Conservation (phyloP, 2,797 vertebrate genomes). For the Pseudomugil tenellus region DNA sequence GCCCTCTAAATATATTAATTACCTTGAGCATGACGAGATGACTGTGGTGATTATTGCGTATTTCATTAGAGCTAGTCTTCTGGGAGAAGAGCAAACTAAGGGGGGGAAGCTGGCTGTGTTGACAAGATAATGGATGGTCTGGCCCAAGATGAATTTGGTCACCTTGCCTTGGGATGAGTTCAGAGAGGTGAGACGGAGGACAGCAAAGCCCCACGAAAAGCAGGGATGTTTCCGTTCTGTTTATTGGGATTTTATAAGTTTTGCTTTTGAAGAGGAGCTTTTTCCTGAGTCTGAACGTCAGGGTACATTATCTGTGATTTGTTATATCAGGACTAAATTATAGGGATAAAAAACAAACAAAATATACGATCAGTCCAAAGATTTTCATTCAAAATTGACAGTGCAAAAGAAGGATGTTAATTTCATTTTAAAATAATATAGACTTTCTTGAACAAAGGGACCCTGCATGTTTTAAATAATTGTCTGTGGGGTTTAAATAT, state of each 20-base stretch:
- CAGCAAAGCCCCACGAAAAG: constrained; percentile 53
- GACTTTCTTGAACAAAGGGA: neutral
- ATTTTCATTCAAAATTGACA: neutral
- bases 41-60: constrained; percentile 91
- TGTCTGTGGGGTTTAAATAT: neutral
- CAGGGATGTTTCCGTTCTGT: neutral
- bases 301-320: neutral
- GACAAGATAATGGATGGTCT: constrained; percentile 94
- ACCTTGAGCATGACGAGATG: constrained; percentile 98
- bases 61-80: constrained; percentile 94
- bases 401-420: neutral
- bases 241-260: constrained; percentile 1
- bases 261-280: neutral
- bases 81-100: constrained; percentile 88
- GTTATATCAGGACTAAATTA: too few species aligned
- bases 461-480: neutral
- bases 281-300: neutral
- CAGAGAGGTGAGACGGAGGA: constrained; percentile 76
- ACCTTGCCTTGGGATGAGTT: constrained; percentile 87
- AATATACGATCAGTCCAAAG: neutral
- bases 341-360: too few species aligned
- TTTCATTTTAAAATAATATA: neutral
- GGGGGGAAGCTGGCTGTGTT: constrained; percentile 83
- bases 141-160: constrained; percentile 85
- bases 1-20: constrained; percentile 98